Base-by-base conservation (phyloP, 2,797 vertebrate genomes). In the Typhlichthys subterraneus region DNA sequence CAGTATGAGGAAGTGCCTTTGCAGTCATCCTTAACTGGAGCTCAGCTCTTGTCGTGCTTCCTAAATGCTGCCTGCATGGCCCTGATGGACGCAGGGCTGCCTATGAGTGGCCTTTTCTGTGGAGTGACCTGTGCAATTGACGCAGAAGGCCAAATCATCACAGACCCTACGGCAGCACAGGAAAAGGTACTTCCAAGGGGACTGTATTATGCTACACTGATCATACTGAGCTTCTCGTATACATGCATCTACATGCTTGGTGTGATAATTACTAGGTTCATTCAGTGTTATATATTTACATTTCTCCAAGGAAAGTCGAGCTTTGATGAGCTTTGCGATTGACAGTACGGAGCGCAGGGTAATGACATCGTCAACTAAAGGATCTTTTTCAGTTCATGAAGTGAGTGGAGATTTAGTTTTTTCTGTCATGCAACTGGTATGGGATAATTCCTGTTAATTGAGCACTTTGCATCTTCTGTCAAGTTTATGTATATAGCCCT, bases 51-150 rank as follows among this genome's bases (percentile, higher is more conserved):
- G 47, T 89, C 96, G 0, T 96, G 95, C 81, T 94, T 88, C 64
- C 75, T 98, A 73, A 98, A 98, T 0, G 93, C 95, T 0, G 88
- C 95, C 66, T 98, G 96, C 67, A 93, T 97, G 93, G 94, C 92
- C 0, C 77, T 98, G 11, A 94, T 98, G 91, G 96, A 98, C 0
- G 93, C 96, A 0, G 96, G 95, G 2, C 84, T 98, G 69, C 94
- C 96, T 0, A 94, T 98, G 91, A 73, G 78, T 4, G 76, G 91
- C 17, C 91, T 98, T 38, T 98, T 98, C 86, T 97, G 95, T 0
- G 95, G 95, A 0, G 87, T 98, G 59, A 94, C 95, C 3, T 98
- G 97, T 4, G 93, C 93, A 62, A 91, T 98, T 48, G 77, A 87
- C 55, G 4, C 85, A 0, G 89, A 94, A 0, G 94, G 93, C 0